Evolutionary conservation across 2,797 vertebrate genomes (phyloP).

Genomic region (Hydrocynus forskahlii): DNA sequence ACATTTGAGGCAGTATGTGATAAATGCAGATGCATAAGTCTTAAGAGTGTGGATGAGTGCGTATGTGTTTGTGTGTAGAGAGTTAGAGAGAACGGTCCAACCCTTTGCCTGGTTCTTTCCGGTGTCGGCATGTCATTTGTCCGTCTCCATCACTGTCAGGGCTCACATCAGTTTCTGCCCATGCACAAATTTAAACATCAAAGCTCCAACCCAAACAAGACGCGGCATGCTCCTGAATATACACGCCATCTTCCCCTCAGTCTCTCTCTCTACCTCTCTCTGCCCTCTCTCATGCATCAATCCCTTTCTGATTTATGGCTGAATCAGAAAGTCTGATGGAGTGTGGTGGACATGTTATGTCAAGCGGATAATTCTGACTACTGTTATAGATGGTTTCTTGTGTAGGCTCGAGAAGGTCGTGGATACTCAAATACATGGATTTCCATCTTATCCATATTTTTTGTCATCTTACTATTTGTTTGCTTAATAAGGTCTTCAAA

Average conservation of each 20-base stretch:
- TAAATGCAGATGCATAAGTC: slow-evolving; percentile 3
- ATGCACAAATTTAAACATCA: slow-evolving; percentile 42
- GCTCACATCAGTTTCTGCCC: slow-evolving; percentile 34
- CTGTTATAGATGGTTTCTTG: slow-evolving; percentile 3
- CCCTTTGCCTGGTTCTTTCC: neutral
- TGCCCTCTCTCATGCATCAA: slow-evolving; percentile 13
- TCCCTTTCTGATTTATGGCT: slow-evolving; percentile 8
- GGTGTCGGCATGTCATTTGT: slow-evolving; percentile 23
- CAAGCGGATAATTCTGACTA: neutral
- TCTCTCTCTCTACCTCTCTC: neutral
- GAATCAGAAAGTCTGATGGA: slow-evolving; percentile 11
- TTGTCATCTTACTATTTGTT: neutral
- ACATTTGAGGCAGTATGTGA: slow-evolving; percentile 1
- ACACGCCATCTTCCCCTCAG: neutral
- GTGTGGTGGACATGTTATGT: slow-evolving; percentile 21
- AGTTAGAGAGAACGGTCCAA: too few relatives aligned
- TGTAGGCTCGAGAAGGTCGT: neutral
- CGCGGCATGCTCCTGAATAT: slow-evolving; percentile 11
- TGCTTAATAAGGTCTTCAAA: neutral
- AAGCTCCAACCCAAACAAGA: slow-evolving; percentile 21
- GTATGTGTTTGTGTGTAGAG: slow-evolving; percentile 1
- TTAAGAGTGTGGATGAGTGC: neutral
- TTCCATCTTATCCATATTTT: neutral
- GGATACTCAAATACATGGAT: neutral
- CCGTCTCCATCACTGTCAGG: slow-evolving; percentile 20